These are phyloP conservation scores for Halcyon malimbica DNA, from an alignment of 2,113 vertebrate species.

Conservation along the genomic window DNA sequence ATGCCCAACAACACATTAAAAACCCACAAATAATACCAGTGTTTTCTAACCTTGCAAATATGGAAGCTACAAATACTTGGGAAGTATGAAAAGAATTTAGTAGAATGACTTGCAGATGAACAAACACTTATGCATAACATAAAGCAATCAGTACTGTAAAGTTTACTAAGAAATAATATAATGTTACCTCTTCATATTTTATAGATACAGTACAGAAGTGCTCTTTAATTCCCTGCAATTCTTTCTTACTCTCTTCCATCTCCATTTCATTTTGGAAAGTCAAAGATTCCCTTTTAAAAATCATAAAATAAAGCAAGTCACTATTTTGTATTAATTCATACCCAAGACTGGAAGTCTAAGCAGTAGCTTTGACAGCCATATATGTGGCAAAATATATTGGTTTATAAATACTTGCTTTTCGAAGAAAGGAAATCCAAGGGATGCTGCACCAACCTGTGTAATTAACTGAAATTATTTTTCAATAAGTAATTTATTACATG, in stretches of 20 bases:
- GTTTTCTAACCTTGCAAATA: not conserved
- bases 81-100: not conserved
- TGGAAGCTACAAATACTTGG: not conserved
- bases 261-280: constrained; percentile 51
- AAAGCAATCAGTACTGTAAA: not conserved
- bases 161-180: not conserved
- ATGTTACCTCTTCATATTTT: constrained; percentile 61
- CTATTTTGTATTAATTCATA: not conserved
- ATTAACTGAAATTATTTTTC: not conserved
- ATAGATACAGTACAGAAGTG: constrained; percentile 37
- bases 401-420: not conserved
- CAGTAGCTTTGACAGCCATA: not conserved
- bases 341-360: not conserved
- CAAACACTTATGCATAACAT: not conserved
- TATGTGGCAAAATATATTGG: not conserved
- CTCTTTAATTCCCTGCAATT: constrained; percentile 47
- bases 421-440: not conserved
- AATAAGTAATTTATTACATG: not conserved
- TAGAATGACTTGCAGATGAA: not conserved
- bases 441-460: not conserved
- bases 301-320: constrained; percentile 20
- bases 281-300: constrained; percentile 68
- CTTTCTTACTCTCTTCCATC: not conserved
- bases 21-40: not conserved
- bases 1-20: not conserved